Conservation (phyloP, 1,140 invertebrate genomes). For the Amyelois transitella region DNA sequence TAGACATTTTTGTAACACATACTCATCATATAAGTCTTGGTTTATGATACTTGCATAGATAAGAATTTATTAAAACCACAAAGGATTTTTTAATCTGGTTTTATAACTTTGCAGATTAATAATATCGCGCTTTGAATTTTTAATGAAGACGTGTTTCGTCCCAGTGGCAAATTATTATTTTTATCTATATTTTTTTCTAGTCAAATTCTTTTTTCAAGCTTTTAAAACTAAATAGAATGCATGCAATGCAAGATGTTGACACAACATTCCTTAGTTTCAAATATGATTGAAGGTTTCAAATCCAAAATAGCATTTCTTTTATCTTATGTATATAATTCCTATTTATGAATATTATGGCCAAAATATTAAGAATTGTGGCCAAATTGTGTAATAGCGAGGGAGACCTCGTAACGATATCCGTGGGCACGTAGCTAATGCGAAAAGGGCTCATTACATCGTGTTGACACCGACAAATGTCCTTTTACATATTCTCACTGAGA, state of each 20-base stretch:
- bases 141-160: not conserved
- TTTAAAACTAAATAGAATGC: too few species aligned
- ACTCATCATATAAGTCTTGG: not conserved
- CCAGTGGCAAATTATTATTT: too few species aligned
- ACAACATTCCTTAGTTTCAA: too few species aligned
- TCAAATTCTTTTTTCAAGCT: too few species aligned
- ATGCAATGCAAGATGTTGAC: too few species aligned
- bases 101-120: not conserved
- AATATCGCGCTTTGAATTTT: not conserved
- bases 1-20: not conserved
- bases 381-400: constrained; percentile 7
- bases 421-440: constrained; percentile 46
- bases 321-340: too few species aligned
- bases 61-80: not conserved
- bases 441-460: constrained; percentile 66
- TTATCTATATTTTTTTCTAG: too few species aligned
- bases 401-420: constrained; percentile 18
- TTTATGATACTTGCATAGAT: not conserved
- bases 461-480: constrained; percentile 71
- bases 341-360: too few species aligned
- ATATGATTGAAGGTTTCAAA: too few species aligned
- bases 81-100: not conserved
- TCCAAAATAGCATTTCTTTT: too few species aligned
- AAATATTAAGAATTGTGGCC: constrained; percentile 8
- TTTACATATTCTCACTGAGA: constrained; percentile 72